Conservation (phyloP, 1,140 invertebrate genomes). For the Lepidurus arcticus region DNA sequence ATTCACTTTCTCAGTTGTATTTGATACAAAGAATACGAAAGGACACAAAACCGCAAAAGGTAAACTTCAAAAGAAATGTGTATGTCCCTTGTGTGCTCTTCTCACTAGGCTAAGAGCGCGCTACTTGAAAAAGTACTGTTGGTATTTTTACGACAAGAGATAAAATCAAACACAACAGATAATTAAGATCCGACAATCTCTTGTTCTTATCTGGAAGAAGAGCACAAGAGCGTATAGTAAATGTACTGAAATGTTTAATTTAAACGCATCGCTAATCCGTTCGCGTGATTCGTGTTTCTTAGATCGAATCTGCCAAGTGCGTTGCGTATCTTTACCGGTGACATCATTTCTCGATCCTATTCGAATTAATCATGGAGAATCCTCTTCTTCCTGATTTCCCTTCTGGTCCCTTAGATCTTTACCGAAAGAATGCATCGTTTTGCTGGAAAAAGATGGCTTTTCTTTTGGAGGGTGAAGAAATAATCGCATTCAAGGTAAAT, state of each 20-base stretch:
- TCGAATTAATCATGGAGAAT: not conserved
- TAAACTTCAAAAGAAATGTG: not conserved
- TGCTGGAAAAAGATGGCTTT: slow-evolving; percentile 71
- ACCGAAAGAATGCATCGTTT: slow-evolving; percentile 65
- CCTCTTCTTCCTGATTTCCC: slow-evolving; percentile 52
- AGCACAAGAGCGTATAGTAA: no score
- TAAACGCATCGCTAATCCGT: no score
- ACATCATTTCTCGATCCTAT: no score
- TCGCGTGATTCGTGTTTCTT: no score
- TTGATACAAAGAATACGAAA: not conserved
- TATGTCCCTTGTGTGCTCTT: not conserved
- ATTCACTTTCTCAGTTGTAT: not conserved
- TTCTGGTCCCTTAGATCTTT: slow-evolving; percentile 62
- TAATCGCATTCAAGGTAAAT: slow-evolving; percentile 57
- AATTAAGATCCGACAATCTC: no score
- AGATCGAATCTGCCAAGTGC: no score
- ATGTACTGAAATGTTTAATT: no score
- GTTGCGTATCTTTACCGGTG: no score
- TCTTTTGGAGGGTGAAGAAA: slow-evolving; percentile 63
- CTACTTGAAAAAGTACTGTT: not conserved
- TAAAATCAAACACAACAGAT: no score
- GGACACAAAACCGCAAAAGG: not conserved
- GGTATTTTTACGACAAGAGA: no score
- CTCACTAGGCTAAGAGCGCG: not conserved
- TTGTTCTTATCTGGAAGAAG: no score